Base-by-base conservation (phyloP, 2,113 vertebrate genomes). In the Catagonus wagneri region DNA sequence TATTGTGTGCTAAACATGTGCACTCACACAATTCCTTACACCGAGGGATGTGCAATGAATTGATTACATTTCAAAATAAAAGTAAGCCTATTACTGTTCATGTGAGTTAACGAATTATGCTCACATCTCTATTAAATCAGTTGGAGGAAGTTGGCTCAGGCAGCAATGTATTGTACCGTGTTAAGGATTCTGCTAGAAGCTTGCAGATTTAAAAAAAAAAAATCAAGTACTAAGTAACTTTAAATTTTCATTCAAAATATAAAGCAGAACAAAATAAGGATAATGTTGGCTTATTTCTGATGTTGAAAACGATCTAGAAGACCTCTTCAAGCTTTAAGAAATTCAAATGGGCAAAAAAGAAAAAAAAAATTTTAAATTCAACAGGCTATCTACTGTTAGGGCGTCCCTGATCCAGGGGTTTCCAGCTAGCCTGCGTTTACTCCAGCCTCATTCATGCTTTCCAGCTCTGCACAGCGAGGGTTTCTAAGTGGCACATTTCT, bases 261-360 rank as follows among this genome's bases (percentile, higher is more conserved):
- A 54, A 87, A 86, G 54, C 22, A 83, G 65, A 93, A 95, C n/a
- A 76, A 75, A 95, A 52, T 44, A 52, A 50, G 3, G 8, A 84
- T n/a, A n/a, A 11, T 17, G 5, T 63, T 27, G 29, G 9, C 69
- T 93, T 58, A 5, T 88, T 90, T 88, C 84, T 39, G 60, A 54
- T 60, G 56, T 0, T 14, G 22, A 58, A 88, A 89, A 34, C 7
- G 50, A 32, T 72, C 50, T 71, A 61, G 36, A 91, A 78, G 75
- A 2, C 32, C 17, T 9, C 58, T 44, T 54, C 2, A 3, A 63
- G 19, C 84, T 85, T 66, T 63, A 52, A 94, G 17, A 86, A 81
- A 85, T 13, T 66, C 50, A 60, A 80, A 83, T 2, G 66, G 63
- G 63, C 61, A 56, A 50, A 91, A 29, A 56, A 11, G 74, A 16